Evolutionary conservation across 2,797 vertebrate genomes (phyloP).

Genomic region (Aplochiton taeniatus): DNA sequence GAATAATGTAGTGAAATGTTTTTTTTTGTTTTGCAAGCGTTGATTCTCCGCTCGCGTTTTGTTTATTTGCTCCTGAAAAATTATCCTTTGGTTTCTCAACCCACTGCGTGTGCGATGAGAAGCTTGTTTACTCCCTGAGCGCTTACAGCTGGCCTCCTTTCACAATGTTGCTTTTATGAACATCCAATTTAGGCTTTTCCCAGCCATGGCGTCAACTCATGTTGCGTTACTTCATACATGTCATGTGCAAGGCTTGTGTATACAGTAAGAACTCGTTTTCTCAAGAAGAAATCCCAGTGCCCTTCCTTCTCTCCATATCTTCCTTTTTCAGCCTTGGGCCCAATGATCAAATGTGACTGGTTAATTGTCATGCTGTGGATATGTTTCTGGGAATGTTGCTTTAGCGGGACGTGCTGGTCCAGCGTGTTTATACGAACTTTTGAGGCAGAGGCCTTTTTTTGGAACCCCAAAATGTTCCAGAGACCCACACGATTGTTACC

Average conservation of each 20-base stretch:
- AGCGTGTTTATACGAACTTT: conserved; percentile 32
- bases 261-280: conserved; percentile 20
- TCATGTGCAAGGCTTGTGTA: conserved; percentile 40
- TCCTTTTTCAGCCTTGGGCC: background rate
- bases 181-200: conserved; percentile 57
- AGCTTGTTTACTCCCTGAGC: conserved; percentile 33
- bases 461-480: conserved; percentile 19
- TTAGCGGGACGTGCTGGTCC: conserved; percentile 20
- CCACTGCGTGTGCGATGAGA: conserved; percentile 33
- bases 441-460: conserved; percentile 28
- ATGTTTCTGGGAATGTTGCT: conserved; percentile 29
- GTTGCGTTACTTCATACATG: conserved; percentile 47
- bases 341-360: conserved; percentile 27
- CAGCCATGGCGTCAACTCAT: conserved; percentile 36
- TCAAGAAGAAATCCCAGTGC: conserved; percentile 19
- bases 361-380: conserved; percentile 33
- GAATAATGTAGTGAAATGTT: conserved; percentile 18
- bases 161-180: conserved; percentile 57
- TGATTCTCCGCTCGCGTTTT: conserved; percentile 26
- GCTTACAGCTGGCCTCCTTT: conserved; percentile 42
- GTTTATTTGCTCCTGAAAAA: conserved; percentile 38
- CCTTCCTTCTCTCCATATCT: background rate
- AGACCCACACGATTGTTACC: conserved; percentile 34
- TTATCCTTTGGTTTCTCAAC: conserved; percentile 49
- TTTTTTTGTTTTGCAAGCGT: conserved; percentile 20